phyloP scores from a whole-genome alignment of 2,888 invertebrate species.

The Anthophora plumipes region DNA sequence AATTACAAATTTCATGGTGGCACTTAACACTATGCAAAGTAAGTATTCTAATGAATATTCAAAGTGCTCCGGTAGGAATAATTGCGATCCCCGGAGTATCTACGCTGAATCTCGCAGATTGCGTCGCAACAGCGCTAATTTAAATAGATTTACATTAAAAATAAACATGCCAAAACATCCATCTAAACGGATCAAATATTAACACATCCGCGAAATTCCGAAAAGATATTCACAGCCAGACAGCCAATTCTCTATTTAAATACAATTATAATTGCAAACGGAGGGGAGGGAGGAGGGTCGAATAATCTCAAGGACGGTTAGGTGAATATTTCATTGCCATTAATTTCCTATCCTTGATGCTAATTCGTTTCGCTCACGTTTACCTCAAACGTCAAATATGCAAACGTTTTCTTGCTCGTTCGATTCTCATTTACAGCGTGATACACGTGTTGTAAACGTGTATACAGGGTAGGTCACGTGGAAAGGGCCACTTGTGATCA shows the following conservation, averaged over 20 bases:
- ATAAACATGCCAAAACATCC: slow-evolving; percentile 48
- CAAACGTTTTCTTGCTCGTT: neutral
- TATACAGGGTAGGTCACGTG: too few species aligned
- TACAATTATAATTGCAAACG: slow-evolving; percentile 28
- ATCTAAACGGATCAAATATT: slow-evolving; percentile 25
- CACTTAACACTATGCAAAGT: slow-evolving; percentile 52
- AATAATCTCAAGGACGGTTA: slow-evolving; percentile 1
- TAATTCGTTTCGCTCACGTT: neutral
- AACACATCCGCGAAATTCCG: neutral
- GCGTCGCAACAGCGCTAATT: slow-evolving; percentile 45
- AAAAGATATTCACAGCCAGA: neutral
- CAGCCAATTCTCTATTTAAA: neutral
- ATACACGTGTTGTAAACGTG: neutral
- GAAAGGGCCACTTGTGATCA: too few species aligned
- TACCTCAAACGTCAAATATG: neutral
- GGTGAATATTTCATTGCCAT: slow-evolving; percentile 1
- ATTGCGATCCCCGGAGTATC: slow-evolving; percentile 59
- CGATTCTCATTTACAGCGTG: neutral
- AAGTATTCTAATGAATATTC: slow-evolving; percentile 64
- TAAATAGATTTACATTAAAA: slow-evolving; percentile 62
- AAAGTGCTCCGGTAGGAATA: slow-evolving; percentile 46
- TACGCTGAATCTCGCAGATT: slow-evolving; percentile 44
- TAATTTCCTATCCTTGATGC: neutral
- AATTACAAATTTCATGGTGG: slow-evolving; percentile 58
- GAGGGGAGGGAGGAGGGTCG: too few species aligned